Conservation (phyloP, 2,113 vertebrate species). For the Ciconia stormi region DNA sequence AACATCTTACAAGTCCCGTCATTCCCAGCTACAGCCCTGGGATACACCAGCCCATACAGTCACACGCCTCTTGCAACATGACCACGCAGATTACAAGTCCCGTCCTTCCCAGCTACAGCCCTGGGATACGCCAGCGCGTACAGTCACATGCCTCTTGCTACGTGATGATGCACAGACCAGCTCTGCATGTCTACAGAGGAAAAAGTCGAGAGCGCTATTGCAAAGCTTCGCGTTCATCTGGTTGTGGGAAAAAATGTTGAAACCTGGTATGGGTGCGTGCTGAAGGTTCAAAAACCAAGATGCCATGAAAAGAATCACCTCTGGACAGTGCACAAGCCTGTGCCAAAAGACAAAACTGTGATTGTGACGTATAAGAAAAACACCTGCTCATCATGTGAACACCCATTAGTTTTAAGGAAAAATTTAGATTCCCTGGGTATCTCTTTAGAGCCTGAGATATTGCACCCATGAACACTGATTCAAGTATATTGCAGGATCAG, state of each 20-base stretch:
- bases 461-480: not conserved
- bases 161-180: accelerated
- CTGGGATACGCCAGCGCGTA: not conserved
- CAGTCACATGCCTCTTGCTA: not conserved
- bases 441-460: not conserved
- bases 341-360: not conserved
- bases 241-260: not conserved
- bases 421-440: not conserved
- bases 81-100: too few relatives aligned
- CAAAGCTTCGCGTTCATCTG: not conserved
- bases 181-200: not conserved
- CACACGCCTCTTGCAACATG: not conserved
- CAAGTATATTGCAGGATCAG: not conserved
- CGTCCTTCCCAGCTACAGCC: not conserved
- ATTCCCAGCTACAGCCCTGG: not conserved
- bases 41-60: not conserved
- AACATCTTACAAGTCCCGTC: not conserved
- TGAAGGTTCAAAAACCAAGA: not conserved
- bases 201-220: not conserved
- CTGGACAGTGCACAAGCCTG: not conserved
- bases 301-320: not conserved
- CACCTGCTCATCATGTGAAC: not conserved
- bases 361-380: not conserved
- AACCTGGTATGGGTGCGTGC: accelerated
- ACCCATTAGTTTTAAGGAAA: not conserved